These are phyloP conservation scores for Drosophila mettleri DNA, from an alignment of 2,888 invertebrate species.

Conservation along the genomic window DNA sequence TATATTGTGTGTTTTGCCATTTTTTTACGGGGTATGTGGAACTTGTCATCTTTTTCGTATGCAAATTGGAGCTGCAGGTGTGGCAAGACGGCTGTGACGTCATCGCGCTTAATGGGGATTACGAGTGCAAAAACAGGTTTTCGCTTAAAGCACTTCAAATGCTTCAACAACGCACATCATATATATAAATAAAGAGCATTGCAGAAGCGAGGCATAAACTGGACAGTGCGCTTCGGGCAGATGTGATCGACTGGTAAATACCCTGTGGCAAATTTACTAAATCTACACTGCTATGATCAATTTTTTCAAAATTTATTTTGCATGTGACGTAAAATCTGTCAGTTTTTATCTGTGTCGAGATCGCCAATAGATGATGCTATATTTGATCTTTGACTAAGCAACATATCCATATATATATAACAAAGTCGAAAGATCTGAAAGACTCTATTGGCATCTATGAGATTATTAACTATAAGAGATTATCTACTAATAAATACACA, in stretches of 20 bases:
- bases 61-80: conserved; percentile 51
- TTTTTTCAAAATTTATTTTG: too few species aligned
- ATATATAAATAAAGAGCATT: conserved; percentile 49
- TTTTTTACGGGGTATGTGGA: not conserved
- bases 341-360: too few species aligned
- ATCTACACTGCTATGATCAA: too few species aligned
- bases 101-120: conserved; percentile 31
- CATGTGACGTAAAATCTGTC: too few species aligned
- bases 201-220: conserved; percentile 19
- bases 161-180: conserved; percentile 40
- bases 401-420: not conserved
- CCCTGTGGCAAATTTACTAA: too few species aligned
- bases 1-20: not conserved
- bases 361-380: too few species aligned
- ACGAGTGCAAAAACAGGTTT: conserved; percentile 46
- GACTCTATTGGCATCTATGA: too few species aligned
- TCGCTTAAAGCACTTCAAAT: conserved; percentile 38
- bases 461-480: too few species aligned
- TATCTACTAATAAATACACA: too few species aligned
- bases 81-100: conserved; percentile 53
- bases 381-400: too few species aligned
- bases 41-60: conserved; percentile 51
- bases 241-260: conserved; percentile 9
- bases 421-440: not conserved
- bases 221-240: not conserved